Conservation (phyloP, 2,888 invertebrate genomes). For the Bellardia pandia region DNA sequence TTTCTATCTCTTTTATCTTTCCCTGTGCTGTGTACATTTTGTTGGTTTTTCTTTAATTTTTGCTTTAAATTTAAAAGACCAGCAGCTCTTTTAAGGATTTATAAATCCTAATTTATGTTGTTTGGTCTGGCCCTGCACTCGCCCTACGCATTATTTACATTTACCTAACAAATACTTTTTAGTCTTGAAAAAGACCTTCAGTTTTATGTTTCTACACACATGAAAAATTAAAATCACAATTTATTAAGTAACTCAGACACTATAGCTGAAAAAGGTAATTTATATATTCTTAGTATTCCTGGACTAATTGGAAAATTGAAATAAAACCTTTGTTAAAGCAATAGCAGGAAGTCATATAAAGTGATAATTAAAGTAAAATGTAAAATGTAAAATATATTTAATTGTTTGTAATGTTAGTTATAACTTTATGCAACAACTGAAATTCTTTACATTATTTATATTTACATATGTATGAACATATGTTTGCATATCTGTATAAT, state of each 20-base stretch:
- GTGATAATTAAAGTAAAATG: not conserved
- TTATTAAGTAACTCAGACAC: constrained; percentile 12
- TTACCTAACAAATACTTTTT: not conserved
- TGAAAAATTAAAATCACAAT: not conserved
- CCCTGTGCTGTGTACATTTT: not conserved
- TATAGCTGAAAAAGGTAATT: not conserved
- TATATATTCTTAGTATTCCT: not conserved
- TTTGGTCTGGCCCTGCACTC: not conserved
- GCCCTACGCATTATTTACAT: constrained; percentile 8
- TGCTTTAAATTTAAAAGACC: not conserved
- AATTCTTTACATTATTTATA: no score
- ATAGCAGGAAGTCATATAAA: not conserved
- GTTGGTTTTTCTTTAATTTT: not conserved
- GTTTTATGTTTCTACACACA: not conserved
- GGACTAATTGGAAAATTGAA: not conserved
- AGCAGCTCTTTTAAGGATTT: not conserved
- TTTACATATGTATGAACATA: no score
- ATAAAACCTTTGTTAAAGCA: not conserved
- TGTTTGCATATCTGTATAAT: no score
- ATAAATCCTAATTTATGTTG: not conserved
- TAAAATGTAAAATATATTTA: not conserved
- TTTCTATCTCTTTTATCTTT: constrained; percentile 4
- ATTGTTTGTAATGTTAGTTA: no score
- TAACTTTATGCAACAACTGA: no score
- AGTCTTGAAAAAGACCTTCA: constrained; percentile 2